Evolutionary conservation across 37 sponge, comb jelly and placozoan genomes (phyloP).

Genomic region (Aphrocallistes beatrix): DNA sequence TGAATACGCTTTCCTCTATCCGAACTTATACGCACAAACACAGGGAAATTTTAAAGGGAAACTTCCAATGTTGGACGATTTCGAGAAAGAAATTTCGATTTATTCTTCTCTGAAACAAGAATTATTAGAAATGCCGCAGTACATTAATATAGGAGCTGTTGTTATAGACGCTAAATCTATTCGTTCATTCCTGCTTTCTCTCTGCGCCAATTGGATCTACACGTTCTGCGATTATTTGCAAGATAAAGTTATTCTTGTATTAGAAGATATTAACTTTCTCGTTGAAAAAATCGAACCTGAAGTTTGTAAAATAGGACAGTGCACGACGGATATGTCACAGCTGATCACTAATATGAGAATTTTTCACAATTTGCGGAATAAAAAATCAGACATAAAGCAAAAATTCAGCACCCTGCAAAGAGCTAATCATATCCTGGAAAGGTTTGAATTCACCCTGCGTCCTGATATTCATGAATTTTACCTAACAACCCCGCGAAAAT

Average conservation of each 20-base stretch:
- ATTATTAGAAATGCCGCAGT: background rate
- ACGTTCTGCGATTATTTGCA: slow-evolving; percentile 3
- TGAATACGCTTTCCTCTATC: background rate
- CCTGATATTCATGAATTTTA: background rate
- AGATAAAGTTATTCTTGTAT: background rate
- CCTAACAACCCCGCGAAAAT: background rate
- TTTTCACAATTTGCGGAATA: background rate
- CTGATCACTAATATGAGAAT: background rate
- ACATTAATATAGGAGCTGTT: background rate
- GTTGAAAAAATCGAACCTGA: background rate
- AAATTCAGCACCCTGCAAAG: slow-evolving; percentile 5
- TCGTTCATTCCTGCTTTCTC: background rate
- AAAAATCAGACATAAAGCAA: background rate
- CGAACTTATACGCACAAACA: background rate
- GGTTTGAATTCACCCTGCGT: background rate
- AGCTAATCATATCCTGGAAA: background rate
- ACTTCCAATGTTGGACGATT: background rate
- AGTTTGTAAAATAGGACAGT: background rate
- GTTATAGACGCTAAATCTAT: background rate
- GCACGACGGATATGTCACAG: background rate
- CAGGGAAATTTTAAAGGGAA: background rate
- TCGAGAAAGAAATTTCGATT: background rate
- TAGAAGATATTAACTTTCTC: slow-evolving; percentile 3
- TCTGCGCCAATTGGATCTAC: background rate
- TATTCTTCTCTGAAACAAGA: slow-evolving; percentile 12